Conservation (phyloP, 2,888 invertebrate genomes). For the Diaperis boleti region DNA sequence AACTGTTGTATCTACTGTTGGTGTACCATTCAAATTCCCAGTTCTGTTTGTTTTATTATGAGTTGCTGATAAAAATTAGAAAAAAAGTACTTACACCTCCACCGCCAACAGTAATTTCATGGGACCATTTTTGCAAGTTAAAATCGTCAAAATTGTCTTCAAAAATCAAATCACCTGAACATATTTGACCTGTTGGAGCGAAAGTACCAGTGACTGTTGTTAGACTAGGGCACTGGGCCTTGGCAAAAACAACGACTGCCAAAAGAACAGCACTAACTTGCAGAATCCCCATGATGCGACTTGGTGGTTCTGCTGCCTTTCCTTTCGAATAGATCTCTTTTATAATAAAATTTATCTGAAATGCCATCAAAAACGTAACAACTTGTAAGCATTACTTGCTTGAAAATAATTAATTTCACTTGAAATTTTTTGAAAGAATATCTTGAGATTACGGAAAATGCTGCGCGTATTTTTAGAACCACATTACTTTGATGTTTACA, state of each 20-base stretch:
- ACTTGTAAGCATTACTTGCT: too few species aligned
- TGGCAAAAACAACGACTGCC: too few species aligned
- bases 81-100: slow-evolving; percentile 70
- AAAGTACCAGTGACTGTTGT: slow-evolving; percentile 69
- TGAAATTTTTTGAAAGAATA: too few species aligned
- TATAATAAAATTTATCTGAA: too few species aligned
- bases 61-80: background rate
- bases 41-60: slow-evolving; percentile 63
- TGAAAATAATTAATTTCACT: too few species aligned
- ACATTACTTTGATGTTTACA: too few species aligned
- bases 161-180: slow-evolving; percentile 73
- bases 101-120: slow-evolving; percentile 73
- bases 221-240: slow-evolving; percentile 62
- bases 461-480: too few species aligned
- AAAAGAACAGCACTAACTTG: too few species aligned
- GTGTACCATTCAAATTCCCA: slow-evolving; percentile 80
- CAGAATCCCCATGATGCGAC: slow-evolving; percentile 19
- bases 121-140: slow-evolving; percentile 26
- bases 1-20: slow-evolving; percentile 77
- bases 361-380: too few species aligned
- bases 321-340: too few species aligned
- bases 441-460: too few species aligned
- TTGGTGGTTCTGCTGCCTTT: too few species aligned
- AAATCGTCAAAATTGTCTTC: slow-evolving; percentile 71
- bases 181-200: slow-evolving; percentile 65